These are phyloP conservation scores for Erebia aethiops DNA, from an alignment of 2,888 invertebrate genomes.

Conservation along the genomic window DNA sequence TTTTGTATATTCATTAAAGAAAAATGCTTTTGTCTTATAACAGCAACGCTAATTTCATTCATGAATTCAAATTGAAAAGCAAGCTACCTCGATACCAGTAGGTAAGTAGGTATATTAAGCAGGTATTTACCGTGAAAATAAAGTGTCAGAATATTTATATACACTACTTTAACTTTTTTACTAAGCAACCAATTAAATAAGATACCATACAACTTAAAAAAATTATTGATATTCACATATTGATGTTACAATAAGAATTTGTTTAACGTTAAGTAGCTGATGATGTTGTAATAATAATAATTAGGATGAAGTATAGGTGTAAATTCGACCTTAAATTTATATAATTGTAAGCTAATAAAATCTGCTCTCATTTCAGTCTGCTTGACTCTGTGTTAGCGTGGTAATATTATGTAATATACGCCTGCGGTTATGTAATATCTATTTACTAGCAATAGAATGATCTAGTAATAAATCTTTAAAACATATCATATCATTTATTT, in stretches of 20 bases:
- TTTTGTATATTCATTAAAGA: too few relatives aligned
- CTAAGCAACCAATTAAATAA: slow-evolving; percentile 19
- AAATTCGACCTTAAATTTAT: slow-evolving; percentile 41
- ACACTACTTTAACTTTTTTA: slow-evolving; percentile 17
- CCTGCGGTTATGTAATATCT: slow-evolving; percentile 58
- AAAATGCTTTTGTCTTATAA: too few relatives aligned
- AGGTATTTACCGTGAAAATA: slow-evolving; percentile 5
- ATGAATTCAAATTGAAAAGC: neutral
- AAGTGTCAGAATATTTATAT: slow-evolving; percentile 27
- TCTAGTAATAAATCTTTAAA: too few relatives aligned
- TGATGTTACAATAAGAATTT: slow-evolving; percentile 27
- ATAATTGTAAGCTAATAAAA: slow-evolving; percentile 37
- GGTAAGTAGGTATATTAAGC: neutral
- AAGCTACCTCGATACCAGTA: neutral
- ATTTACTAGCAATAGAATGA: neutral
- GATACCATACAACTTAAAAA: slow-evolving; percentile 19
- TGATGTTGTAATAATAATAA: slow-evolving; percentile 25
- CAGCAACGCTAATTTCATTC: too few relatives aligned
- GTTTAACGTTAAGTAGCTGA: slow-evolving; percentile 22
- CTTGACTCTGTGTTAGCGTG: slow-evolving; percentile 63
- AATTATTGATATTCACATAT: slow-evolving; percentile 24
- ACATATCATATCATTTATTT: too few relatives aligned
- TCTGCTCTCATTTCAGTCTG: slow-evolving; percentile 68
- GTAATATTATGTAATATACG: slow-evolving; percentile 52
- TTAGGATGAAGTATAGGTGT: slow-evolving; percentile 30